A percentile compares a stretch with the other conserved stretches of the same genome.
Conservation (phyloP, 1,140 invertebrate genomes). For the Meloidogyne exigua region DNA sequence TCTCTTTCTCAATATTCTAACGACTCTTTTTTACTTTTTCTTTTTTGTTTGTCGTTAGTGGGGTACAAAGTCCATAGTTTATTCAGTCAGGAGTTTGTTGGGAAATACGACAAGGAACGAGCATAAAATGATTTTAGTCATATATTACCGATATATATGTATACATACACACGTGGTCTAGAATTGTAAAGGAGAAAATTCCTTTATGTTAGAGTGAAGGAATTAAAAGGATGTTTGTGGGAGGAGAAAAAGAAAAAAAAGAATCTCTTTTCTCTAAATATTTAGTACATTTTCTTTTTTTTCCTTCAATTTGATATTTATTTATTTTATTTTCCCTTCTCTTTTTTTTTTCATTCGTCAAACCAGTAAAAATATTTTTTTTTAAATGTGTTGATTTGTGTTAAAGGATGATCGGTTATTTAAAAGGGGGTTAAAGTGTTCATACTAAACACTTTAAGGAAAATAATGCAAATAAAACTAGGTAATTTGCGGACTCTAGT, state of each 20-base stretch:
- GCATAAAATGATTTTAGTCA: neutral
- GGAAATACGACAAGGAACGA: neutral
- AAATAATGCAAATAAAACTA: too few species aligned
- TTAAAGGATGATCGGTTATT: neutral
- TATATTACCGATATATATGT: neutral
- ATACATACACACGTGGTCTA: neutral
- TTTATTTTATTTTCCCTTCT: neutral
- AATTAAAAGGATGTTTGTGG: too few species aligned
- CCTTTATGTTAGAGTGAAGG: neutral
- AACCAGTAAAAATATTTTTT: neutral
- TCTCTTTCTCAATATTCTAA: neutral
- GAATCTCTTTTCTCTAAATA: too few species aligned
- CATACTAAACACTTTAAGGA: neutral
- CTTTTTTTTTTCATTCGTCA: neutral
- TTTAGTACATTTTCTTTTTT: neutral
- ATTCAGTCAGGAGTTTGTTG: neutral
- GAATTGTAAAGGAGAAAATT: neutral
- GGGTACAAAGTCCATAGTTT: slow-evolving; percentile 2
- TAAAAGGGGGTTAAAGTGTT: neutral
- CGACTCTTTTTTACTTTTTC: neutral
- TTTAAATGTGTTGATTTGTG: neutral
- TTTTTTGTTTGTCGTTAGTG: neutral
- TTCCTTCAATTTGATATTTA: neutral
- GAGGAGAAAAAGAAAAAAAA: too few species aligned
- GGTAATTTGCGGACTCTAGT: too few species aligned